Base-by-base conservation (phyloP, 2,888 invertebrate genomes). In the Vandiemenella viatica region DNA sequence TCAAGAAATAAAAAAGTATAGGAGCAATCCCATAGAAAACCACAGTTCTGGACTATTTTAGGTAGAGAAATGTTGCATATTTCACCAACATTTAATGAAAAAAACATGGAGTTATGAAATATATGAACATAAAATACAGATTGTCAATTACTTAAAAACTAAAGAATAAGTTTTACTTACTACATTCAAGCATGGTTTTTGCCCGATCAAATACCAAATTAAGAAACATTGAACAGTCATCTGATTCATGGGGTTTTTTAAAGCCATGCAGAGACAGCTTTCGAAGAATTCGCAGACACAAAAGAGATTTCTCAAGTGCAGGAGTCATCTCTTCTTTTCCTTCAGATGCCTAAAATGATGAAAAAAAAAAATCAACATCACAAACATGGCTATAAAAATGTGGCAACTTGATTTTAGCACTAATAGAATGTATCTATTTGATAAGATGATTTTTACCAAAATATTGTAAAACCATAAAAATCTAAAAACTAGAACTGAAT, bases 231-330 rank as follows among this genome's bases (percentile, higher is more conserved):
- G 83, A 76, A 18, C 84, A 85, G 58, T 83, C 79, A 52, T 75
- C 75, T 58, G 78, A 81, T 58, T 81, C 77, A 50, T 84, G 80
- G 1, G 84, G 83, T 56, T 80, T 83, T 58, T 78, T 77, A 57
- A 88, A 83, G 0, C 93, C 93, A 62, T 81, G 81, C 17, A 87
- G 77, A 0, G 86, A 79, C 43, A 93, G 69, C 64, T 90, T 89
- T 57, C 89, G 75, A 55, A 95, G 65, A 60, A 91, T 83, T 64
- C 86, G 78, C 22, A 91, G 70, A n/a, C 82, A 74, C 1, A 90
- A 71, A 5, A 87, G 71, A 0, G 88, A 85, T 59, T 85, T 85
- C 60, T 90, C 89, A 60, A 92, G 64, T 45, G 79, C 75, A 49
- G 76, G 75, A 0, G 75, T 75, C 46, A 82, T 76, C 46, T 75